Evolutionary conservation across 2,888 invertebrate species (phyloP).

Genomic region (Torymus tubicola): DNA sequence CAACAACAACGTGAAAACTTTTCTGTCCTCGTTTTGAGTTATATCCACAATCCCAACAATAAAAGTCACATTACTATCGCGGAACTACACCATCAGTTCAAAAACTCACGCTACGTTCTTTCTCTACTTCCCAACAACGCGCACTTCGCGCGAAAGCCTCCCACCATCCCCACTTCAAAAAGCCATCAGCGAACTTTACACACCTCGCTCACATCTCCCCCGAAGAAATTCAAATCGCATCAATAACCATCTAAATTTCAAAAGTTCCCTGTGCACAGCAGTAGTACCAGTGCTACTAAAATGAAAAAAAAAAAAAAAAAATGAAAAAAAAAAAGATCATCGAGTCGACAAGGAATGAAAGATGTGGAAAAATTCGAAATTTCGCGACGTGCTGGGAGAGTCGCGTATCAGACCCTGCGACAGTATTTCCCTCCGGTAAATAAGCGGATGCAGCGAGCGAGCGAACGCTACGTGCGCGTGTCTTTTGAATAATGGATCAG

Average conservation of each 20-base stretch:
- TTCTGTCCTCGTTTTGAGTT: no score
- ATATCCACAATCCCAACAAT: no score
- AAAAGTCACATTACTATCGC: no score
- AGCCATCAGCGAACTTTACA: conserved; percentile 22
- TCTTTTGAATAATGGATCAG: conserved; percentile 53
- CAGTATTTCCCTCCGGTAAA: conserved; percentile 30
- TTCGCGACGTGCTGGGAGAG: no score
- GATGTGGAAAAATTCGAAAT: not conserved
- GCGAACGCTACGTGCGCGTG: not conserved
- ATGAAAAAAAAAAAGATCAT: conserved; percentile 32
- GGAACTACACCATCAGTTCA: no score
- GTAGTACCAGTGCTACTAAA: not conserved
- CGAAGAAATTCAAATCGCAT: conserved; percentile 37
- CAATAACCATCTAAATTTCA: conserved; percentile 36
- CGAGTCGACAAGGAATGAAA: not conserved
- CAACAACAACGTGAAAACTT: no score
- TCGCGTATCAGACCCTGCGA: no score
- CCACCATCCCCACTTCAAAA: not conserved
- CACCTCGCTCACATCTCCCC: not conserved
- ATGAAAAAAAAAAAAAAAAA: conserved; percentile 26
- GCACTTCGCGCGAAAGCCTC: conserved; percentile 5
- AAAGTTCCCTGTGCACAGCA: not conserved
- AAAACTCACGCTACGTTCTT: no score
- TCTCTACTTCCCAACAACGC: not conserved
- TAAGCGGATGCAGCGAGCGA: conserved; percentile 9